phyloP scores from a whole-genome alignment of 2,888 invertebrate genomes.

The Acanthacorydalis orientalis region DNA sequence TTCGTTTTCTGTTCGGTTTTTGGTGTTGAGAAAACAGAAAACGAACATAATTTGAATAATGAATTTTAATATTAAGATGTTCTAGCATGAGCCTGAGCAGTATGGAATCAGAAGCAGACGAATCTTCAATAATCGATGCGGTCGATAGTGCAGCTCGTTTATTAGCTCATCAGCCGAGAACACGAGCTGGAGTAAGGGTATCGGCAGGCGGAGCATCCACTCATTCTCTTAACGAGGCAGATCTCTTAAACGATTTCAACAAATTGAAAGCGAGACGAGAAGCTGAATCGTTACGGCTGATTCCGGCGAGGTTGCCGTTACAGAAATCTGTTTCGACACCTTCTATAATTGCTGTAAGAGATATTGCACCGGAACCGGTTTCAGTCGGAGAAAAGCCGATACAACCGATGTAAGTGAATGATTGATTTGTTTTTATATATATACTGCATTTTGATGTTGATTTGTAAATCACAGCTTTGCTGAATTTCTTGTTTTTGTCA shows the following conservation, averaged over 20 bases:
- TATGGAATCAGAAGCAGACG: slow-evolving; percentile 77
- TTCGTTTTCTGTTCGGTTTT: too few species aligned
- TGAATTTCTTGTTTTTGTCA: slow-evolving; percentile 7
- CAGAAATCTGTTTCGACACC: slow-evolving; percentile 86
- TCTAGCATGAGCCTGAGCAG: slow-evolving; percentile 55
- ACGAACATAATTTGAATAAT: too few species aligned
- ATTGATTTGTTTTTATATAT: slow-evolving; percentile 6
- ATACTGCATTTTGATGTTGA: neutral
- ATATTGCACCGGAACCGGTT: slow-evolving; percentile 38
- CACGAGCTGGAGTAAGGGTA: slow-evolving; percentile 28
- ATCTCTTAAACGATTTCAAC: slow-evolving; percentile 62
- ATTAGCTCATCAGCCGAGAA: slow-evolving; percentile 29
- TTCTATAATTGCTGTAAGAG: slow-evolving; percentile 60
- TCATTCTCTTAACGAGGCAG: slow-evolving; percentile 77
- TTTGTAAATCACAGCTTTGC: neutral
- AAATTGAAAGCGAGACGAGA: slow-evolving; percentile 45
- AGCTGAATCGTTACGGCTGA: slow-evolving; percentile 31
- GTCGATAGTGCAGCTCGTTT: slow-evolving; percentile 34
- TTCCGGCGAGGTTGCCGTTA: slow-evolving; percentile 54
- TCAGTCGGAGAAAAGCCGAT: slow-evolving; percentile 30
- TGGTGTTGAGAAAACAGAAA: too few species aligned
- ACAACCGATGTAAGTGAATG: slow-evolving; percentile 36
- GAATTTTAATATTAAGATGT: slow-evolving; percentile 6
- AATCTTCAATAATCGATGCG: slow-evolving; percentile 31
- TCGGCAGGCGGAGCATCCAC: slow-evolving; percentile 43